A percentile compares a stretch with the other conserved stretches of the same genome.
phyloP scores from a whole-genome alignment of 1,140 invertebrate species.

The Eufriesea mexicana region DNA sequence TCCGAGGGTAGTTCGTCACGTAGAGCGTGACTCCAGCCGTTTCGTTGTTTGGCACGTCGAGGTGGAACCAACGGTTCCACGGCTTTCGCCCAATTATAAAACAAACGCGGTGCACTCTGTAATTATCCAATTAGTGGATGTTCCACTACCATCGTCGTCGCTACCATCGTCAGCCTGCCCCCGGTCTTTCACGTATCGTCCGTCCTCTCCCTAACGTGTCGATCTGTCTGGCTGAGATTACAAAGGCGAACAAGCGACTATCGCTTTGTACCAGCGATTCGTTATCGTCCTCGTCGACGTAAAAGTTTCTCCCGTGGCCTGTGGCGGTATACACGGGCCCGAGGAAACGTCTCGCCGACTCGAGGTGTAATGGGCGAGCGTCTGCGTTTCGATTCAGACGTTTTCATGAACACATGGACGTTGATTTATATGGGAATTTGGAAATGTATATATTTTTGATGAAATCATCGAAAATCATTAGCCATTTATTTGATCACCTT shows the following conservation, averaged over 20 bases:
- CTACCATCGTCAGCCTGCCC: not conserved
- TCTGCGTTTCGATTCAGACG: not conserved
- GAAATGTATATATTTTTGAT: not conserved
- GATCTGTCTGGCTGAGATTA: conserved; percentile 40
- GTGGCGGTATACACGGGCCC: not conserved
- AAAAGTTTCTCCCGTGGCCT: not conserved
- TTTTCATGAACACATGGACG: not conserved
- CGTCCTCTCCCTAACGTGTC: conserved; percentile 31
- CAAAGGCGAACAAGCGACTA: conserved; percentile 34
- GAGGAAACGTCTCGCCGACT: not conserved
- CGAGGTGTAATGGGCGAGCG: not conserved
- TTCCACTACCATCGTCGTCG: conserved; percentile 55
- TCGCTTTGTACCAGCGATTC: conserved; percentile 37
- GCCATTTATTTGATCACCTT: no score
- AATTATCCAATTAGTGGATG: conserved; percentile 83
- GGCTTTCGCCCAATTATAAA: conserved; percentile 82
- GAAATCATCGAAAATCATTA: no score
- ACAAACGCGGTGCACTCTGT: conserved; percentile 80
- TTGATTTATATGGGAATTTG: not conserved
- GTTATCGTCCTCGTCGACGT: conserved; percentile 3
- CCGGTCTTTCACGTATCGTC: conserved; percentile 10
- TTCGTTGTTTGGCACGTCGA: conserved; percentile 82
- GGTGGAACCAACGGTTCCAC: conserved; percentile 66
- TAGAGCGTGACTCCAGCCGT: conserved; percentile 81
- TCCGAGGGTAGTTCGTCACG: conserved; percentile 81